A percentile compares a stretch with the other conserved stretches of the same genome.
Evolutionary conservation across 2,888 invertebrate genomes (phyloP).

Genomic region (Blastobasis lacticolella): DNA sequence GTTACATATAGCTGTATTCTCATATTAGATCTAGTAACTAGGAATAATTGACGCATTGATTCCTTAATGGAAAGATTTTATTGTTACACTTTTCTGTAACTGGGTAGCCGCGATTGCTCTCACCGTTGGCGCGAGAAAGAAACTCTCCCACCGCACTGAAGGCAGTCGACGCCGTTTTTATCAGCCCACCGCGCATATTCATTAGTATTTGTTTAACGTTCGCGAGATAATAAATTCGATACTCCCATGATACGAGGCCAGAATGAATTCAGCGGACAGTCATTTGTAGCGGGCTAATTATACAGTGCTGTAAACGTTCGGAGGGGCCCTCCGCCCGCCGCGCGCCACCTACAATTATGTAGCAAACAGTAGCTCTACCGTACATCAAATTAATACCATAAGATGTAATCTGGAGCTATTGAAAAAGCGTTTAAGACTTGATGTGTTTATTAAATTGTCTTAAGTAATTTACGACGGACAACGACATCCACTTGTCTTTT

Average conservation of each 20-base stretch:
- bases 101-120: too few species aligned
- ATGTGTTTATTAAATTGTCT: slow-evolving; percentile 71
- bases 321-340: not conserved
- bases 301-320: slow-evolving; percentile 2
- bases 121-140: too few species aligned
- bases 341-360: slow-evolving; percentile 43
- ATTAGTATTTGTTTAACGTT: slow-evolving; percentile 10
- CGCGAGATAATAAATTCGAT: slow-evolving; percentile 9
- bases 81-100: too few species aligned
- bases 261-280: slow-evolving; percentile 10
- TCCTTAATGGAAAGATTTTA: too few species aligned
- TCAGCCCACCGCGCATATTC: slow-evolving; percentile 3
- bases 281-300: slow-evolving; percentile 10
- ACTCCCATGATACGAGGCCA: slow-evolving; percentile 3
- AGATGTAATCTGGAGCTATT: slow-evolving; percentile 56
- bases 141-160: too few species aligned
- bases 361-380: slow-evolving; percentile 38
- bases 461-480: slow-evolving; percentile 53
- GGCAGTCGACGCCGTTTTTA: too few species aligned
- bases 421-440: slow-evolving; percentile 60
- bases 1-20: too few species aligned
- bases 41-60: too few species aligned
- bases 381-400: slow-evolving; percentile 57
- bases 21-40: too few species aligned
- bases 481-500: slow-evolving; percentile 21